These are phyloP conservation scores for Anorthoa munda DNA, from an alignment of 2,888 invertebrate species.

Conservation along the genomic window DNA sequence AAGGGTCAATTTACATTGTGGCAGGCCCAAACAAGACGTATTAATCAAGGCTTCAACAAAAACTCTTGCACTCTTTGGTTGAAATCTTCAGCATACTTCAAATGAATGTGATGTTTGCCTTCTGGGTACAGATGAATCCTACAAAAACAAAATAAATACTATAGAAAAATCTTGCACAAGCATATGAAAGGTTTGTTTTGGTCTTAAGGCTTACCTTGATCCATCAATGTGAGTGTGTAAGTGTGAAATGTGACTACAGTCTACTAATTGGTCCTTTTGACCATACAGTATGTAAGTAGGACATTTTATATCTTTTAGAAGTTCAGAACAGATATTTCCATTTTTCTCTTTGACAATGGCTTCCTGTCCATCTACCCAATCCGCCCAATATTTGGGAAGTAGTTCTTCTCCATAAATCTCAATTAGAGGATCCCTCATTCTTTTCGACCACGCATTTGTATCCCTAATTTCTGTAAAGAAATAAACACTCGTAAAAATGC, in stretches of 20 bases:
- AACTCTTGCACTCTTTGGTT: slow-evolving; percentile 94
- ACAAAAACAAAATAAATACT: slow-evolving; percentile 73
- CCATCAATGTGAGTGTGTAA: slow-evolving; percentile 93
- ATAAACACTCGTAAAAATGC: not conserved
- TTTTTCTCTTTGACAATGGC: slow-evolving; percentile 90
- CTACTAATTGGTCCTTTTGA: slow-evolving; percentile 95
- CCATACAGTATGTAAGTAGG: slow-evolving; percentile 96
- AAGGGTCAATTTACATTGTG: slow-evolving; percentile 2
- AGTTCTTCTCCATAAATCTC: slow-evolving; percentile 94
- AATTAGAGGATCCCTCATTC: slow-evolving; percentile 94
- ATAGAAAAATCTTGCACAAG: not conserved
- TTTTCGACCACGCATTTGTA: slow-evolving; percentile 94
- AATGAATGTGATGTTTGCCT: slow-evolving; percentile 97
- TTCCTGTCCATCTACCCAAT: slow-evolving; percentile 93
- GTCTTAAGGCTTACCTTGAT: slow-evolving; percentile 89
- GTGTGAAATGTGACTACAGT: slow-evolving; percentile 93
- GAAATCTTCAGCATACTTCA: slow-evolving; percentile 95
- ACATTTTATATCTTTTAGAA: slow-evolving; percentile 92
- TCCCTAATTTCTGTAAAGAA: slow-evolving; percentile 92
- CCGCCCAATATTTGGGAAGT: slow-evolving; percentile 93
- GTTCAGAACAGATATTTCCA: slow-evolving; percentile 94
- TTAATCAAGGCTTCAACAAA: slow-evolving; percentile 80
- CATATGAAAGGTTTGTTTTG: slow-evolving; percentile 51
- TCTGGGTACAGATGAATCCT: slow-evolving; percentile 94
- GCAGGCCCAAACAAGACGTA: too few species aligned